Evolutionary conservation across 2,797 vertebrate genomes (phyloP).

Genomic region (Acanthiza pusilla): DNA sequence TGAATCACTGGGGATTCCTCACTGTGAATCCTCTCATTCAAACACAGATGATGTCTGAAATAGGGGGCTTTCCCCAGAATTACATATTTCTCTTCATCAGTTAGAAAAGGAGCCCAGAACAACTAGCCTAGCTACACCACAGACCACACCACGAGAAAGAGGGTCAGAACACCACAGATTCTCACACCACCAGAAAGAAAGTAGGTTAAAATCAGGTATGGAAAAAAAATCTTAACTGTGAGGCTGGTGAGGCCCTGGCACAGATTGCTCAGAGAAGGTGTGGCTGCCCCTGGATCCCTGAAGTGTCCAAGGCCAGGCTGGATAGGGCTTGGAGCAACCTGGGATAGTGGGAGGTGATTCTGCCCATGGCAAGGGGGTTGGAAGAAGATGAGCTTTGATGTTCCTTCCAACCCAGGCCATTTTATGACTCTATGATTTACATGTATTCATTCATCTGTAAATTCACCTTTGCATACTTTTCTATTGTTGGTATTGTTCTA

Average conservation of each 20-base stretch:
- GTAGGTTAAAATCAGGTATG: not conserved
- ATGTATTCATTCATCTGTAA: not conserved
- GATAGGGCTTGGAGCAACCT: fast-evolving
- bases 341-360: fast-evolving
- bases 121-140: not conserved
- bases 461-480: not conserved
- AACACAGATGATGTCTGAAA: not conserved
- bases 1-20: not conserved
- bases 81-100: not conserved
- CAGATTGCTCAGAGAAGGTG: not conserved
- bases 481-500: not conserved
- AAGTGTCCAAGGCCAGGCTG: fast-evolving
- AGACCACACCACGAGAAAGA: not conserved
- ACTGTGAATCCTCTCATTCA: not conserved
- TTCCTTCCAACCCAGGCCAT: not conserved
- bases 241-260: fast-evolving
- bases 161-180: not conserved
- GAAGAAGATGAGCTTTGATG: not conserved
- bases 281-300: not conserved
- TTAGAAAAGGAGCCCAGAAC: not conserved
- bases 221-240: not conserved
- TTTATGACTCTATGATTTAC: not conserved
- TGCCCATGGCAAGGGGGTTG: not conserved
- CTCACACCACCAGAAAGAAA: not conserved
- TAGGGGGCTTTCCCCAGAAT: not conserved